A percentile compares a stretch with the other conserved stretches of the same genome.
Conservation (phyloP, 1,140 invertebrate species). For the Parapsyche elsis region DNA sequence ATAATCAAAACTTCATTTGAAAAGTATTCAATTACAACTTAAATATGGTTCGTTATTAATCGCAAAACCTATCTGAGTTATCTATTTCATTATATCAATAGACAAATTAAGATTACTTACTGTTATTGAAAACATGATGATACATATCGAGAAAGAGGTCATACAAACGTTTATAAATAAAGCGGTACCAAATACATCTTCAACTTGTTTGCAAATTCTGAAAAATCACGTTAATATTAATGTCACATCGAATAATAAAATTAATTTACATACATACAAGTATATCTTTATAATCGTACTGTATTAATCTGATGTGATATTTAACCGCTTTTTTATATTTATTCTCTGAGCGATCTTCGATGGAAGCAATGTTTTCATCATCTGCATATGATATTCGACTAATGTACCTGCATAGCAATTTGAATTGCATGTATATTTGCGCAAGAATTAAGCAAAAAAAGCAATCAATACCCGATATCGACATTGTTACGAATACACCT, state of each 20-base stretch:
- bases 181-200: constrained; percentile 38
- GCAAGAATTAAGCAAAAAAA: constrained; percentile 38
- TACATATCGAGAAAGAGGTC: constrained; percentile 50
- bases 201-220: constrained; percentile 44
- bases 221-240: constrained; percentile 20
- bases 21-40: no score
- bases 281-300: constrained; percentile 24
- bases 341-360: neutral
- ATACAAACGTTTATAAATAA: constrained; percentile 42
- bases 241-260: no score
- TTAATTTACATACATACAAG: neutral
- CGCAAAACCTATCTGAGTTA: no score
- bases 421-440: constrained; percentile 24
- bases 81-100: no score
- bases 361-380: neutral
- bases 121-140: constrained; percentile 48
- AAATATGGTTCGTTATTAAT: no score
- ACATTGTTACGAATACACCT: constrained; percentile 42
- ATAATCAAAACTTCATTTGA: no score
- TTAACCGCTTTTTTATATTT: constrained; percentile 33
- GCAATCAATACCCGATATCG: constrained; percentile 19
- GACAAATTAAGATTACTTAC: constrained; percentile 34
- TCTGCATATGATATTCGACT: constrained; percentile 4
- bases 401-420: constrained; percentile 20
- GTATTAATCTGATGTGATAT: constrained; percentile 47